A percentile compares a stretch with the other conserved stretches of the same genome.
Evolutionary conservation across 1,140 invertebrate species (phyloP).

Genomic region (Euwallacea similis): DNA sequence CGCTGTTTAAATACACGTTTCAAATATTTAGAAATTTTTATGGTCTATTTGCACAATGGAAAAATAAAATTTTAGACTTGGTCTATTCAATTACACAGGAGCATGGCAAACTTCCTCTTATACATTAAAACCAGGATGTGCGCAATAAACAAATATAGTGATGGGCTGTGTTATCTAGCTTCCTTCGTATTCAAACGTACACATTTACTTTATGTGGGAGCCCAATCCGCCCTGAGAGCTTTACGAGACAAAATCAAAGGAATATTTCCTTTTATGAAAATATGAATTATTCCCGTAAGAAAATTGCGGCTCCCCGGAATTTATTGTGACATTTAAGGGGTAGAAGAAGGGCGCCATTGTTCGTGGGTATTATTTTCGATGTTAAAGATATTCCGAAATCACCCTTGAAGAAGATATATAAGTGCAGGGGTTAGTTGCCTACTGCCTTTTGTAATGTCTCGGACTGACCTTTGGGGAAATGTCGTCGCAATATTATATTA

Average conservation of each 20-base stretch:
- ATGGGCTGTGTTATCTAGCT: neutral
- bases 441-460: conserved; percentile 43
- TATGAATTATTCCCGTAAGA: conserved; percentile 36
- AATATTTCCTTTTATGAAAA: conserved; percentile 35
- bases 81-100: conserved; percentile 8
- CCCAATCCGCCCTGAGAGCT: neutral
- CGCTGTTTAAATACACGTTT: conserved; percentile 19
- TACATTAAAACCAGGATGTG: conserved; percentile 10
- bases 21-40: conserved; percentile 17
- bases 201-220: neutral
- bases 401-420: conserved; percentile 47
- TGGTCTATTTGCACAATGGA: conserved; percentile 11
- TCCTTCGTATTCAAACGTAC: neutral
- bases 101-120: conserved; percentile 13
- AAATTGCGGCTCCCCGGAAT: conserved; percentile 36
- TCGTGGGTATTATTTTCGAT: conserved; percentile 39
- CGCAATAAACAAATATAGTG: neutral
- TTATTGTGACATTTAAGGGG: conserved; percentile 38
- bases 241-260: conserved; percentile 20
- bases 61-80: neutral
- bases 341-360: conserved; percentile 37
- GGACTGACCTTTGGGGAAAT: conserved; percentile 46
- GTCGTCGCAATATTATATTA: conserved; percentile 34
- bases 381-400: conserved; percentile 43
- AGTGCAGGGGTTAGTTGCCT: conserved; percentile 43